Base-by-base conservation (phyloP, 1,140 invertebrate genomes). In the Chymomyza costata region DNA sequence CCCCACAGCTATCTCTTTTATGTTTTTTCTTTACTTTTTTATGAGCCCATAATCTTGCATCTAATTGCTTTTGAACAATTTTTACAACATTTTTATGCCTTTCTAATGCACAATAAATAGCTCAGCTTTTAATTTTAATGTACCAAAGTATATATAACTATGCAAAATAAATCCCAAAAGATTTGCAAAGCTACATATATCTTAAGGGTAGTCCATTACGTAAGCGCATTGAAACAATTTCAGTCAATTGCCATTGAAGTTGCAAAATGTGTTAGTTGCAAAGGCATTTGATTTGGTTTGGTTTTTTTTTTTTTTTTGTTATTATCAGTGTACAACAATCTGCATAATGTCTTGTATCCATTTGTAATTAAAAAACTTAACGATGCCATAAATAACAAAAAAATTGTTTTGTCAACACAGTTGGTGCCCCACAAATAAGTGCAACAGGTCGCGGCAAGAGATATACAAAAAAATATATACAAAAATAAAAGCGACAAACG, bases 311-410 rank as follows among this genome's bases (percentile, higher is more conserved):
- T n/a, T n/a, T n/a, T n/a, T n/a, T n/a, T n/a, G n/a, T n/a, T n/a
- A n/a, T 47, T 44, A 76, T 76, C 65, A 40, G 38, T 28, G 37
- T 15, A 21, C 31, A 41, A 47, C 41, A 25, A 71, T 70, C 62
- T 70, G 48, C 52, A 73, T 70, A 73, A 52, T 57, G 66, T 74
- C 71, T 74, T 74, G 70, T 74, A 49, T 55, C 60, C 65, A 78
- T 74, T 74, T 44, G 76, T 65, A 70, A 78, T 70, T 76, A 70
- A 66, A 70, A 66, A 65, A 78, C 48, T 70, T 65, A 58, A 76
- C 71, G 50, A 49, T 53, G 52, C 52, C 60, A 68, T 76, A 65
- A 65, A 76, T 70, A 58, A 69, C n/a, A n/a, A 63, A 63, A 38
- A 63, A 41, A 37, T 47, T 51, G n/a, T n/a, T n/a, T n/a, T n/a